Evolutionary conservation across 2,113 vertebrate species (phyloP).

Genomic region (Machaerirhynchus nigripectus): DNA sequence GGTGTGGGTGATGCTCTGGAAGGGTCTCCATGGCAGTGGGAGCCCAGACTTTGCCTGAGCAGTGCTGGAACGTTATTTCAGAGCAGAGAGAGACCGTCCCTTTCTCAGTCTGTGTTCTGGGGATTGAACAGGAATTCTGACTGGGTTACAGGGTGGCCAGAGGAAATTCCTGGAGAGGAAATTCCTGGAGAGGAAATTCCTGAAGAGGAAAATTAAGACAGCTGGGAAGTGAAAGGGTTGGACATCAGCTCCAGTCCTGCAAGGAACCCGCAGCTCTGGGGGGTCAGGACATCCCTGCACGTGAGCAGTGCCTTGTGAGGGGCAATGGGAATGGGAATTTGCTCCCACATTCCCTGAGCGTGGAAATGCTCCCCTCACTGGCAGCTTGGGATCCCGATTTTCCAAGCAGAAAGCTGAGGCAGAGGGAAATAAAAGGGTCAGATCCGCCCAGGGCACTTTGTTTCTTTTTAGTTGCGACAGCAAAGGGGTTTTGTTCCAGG

Average conservation of each 20-base stretch:
- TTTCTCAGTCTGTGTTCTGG: neutral
- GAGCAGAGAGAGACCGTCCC: neutral
- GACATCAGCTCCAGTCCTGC: neutral
- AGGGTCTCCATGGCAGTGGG: neutral
- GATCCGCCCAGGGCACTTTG: neutral
- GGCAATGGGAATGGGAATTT: neutral
- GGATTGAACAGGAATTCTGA: neutral
- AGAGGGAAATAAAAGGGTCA: neutral
- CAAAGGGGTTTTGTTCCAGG: neutral
- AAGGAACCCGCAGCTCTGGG: neutral
- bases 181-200: neutral
- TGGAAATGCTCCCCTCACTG: neutral
- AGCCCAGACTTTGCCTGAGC: neutral
- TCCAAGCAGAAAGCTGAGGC: neutral
- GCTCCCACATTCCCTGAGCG: neutral
- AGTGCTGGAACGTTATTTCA: fast-evolving
- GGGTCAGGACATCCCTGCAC: neutral
- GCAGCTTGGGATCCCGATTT: neutral
- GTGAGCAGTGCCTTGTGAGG: neutral
- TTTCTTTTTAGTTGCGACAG: neutral
- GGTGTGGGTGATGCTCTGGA: neutral
- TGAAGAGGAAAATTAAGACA: neutral
- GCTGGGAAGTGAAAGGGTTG: neutral
- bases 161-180: neutral
- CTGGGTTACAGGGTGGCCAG: no score